phyloP scores from a whole-genome alignment of 2,113 vertebrate genomes.

The Capricornis sumatraensis region DNA sequence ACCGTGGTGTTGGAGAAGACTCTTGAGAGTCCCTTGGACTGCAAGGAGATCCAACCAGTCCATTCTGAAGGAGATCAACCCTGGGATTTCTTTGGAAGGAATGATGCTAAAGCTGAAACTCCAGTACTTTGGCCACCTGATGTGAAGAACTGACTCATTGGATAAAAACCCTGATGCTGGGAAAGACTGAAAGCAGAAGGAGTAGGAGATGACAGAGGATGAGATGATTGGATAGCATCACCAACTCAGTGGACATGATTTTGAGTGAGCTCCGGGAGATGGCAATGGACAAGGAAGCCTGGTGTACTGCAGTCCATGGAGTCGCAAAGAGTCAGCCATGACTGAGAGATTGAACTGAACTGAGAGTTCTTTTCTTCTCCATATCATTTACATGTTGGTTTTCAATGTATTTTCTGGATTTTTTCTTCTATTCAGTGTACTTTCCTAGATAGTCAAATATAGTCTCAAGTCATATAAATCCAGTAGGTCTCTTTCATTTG shows the following conservation, averaged over 20 bases:
- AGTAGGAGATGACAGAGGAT: neutral
- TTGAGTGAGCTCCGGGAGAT: rapidly evolving
- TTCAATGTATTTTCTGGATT: neutral
- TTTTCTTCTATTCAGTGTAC: neutral
- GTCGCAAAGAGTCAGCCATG: neutral
- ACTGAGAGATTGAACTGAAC: neutral
- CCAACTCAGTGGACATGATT: neutral
- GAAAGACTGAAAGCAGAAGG: neutral
- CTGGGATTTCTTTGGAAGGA: neutral
- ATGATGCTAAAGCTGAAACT: neutral
- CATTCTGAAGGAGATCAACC: neutral
- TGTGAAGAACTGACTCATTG: neutral
- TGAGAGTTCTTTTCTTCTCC: neutral
- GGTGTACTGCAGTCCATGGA: rapidly evolving
- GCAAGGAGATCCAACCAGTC: neutral
- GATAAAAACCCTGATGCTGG: neutral
- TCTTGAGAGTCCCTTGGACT: neutral
- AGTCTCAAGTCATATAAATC: neutral
- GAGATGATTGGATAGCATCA: neutral
- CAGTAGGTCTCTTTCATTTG: neutral
- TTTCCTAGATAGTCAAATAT: neutral
- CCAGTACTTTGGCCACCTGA: neutral
- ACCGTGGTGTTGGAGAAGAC: neutral
- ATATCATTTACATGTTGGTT: neutral
- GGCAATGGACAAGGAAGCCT: neutral